These are phyloP conservation scores for Drosophila prosaltans DNA, from an alignment of 1,140 invertebrate genomes.

Conservation along the genomic window DNA sequence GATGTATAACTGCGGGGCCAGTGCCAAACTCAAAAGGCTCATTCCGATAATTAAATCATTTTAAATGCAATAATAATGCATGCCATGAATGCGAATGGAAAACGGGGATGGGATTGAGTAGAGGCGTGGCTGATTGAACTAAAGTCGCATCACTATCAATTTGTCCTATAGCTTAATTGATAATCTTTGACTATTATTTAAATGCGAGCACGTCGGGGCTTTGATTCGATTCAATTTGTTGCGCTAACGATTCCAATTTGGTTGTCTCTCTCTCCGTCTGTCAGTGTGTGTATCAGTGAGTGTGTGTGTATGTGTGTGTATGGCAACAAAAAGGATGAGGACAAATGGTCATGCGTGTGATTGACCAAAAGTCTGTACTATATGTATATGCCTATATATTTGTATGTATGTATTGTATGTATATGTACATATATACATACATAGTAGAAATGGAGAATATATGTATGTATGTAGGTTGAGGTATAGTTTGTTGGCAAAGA, in stretches of 20 bases:
- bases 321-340: background rate
- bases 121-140: constrained; percentile 31
- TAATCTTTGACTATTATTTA: constrained; percentile 81
- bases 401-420: background rate
- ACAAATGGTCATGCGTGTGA: constrained; percentile 23
- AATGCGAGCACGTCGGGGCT: constrained; percentile 55
- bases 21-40: constrained; percentile 37
- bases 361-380: constrained; percentile 18
- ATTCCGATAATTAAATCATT: constrained; percentile 59
- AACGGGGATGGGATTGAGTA: background rate
- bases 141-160: constrained; percentile 64
- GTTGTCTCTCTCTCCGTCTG: constrained; percentile 17
- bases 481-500: background rate
- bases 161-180: constrained; percentile 75
- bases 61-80: constrained; percentile 52
- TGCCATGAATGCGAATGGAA: constrained; percentile 3
- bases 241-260: constrained; percentile 63
- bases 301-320: background rate
- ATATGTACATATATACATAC: background rate
- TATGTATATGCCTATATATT: background rate
- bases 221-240: constrained; percentile 74
- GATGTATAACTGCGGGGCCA: constrained; percentile 14
- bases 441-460: background rate
- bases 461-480: constrained; percentile 3
- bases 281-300: background rate